These are phyloP conservation scores for Bergia puertoricense DNA, from an alignment of 92 coral and sea anemone genomes.

Conservation along the genomic window DNA sequence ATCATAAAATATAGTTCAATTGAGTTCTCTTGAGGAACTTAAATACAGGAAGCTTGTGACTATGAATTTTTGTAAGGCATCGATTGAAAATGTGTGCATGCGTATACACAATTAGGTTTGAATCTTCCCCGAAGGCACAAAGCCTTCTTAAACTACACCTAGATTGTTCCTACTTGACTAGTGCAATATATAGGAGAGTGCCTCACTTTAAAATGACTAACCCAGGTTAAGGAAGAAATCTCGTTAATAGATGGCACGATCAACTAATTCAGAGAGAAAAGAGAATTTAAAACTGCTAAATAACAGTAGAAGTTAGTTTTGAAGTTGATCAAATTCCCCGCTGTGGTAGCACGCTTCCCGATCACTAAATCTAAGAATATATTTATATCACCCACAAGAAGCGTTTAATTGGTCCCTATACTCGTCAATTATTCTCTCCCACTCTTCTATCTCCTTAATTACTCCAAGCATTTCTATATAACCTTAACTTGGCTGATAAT, in stretches of 20 bases:
- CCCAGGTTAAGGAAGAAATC: not conserved
- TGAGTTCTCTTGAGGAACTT: not conserved
- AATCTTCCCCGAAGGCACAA: slow-evolving; percentile 41
- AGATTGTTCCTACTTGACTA: slow-evolving; percentile 11
- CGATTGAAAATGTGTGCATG: slow-evolving; percentile 16
- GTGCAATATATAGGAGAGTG: slow-evolving; percentile 13
- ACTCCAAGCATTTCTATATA: not conserved
- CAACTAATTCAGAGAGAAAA: not conserved
- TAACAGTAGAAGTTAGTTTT: slow-evolving; percentile 4
- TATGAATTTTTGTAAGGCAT: not conserved
- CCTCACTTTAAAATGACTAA: slow-evolving; percentile 15
- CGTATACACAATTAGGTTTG: slow-evolving; percentile 32
- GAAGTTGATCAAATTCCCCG: slow-evolving; percentile 25
- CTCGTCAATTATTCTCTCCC: slow-evolving; percentile 30
- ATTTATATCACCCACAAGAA: slow-evolving; percentile 39
- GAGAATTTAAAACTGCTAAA: not conserved
- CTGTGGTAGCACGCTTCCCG: slow-evolving; percentile 32
- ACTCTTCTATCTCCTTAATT: slow-evolving; percentile 33
- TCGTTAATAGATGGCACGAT: not conserved
- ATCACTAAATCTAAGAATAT: slow-evolving; percentile 30
- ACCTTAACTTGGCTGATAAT: not conserved
- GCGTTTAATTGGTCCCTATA: slow-evolving; percentile 35
- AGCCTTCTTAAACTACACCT: slow-evolving; percentile 37
- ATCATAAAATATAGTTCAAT: not conserved
- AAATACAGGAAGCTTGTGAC: not conserved